A percentile compares a stretch with the other conserved stretches of the same genome.
Conservation (phyloP, 2,113 vertebrate species). For the Tyrannus savana region DNA sequence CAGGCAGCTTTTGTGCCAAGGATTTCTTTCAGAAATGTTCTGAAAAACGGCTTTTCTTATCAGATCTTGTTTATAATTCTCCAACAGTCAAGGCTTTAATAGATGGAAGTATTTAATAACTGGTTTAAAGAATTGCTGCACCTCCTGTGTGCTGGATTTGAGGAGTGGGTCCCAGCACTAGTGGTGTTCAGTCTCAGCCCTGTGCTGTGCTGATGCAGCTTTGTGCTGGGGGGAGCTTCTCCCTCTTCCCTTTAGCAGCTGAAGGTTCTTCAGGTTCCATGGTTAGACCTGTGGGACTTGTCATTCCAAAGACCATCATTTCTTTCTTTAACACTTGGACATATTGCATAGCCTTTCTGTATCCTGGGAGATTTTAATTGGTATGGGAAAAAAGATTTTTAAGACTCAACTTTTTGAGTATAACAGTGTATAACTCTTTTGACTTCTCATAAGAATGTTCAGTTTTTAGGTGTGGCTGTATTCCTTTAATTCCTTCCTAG, state of each 20-base stretch:
- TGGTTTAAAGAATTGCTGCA: neutral
- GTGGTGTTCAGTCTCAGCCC: neutral
- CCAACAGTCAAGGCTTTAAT: neutral
- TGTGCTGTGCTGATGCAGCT: neutral
- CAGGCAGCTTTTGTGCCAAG: neutral
- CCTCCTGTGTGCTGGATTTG: neutral
- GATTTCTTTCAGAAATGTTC: neutral
- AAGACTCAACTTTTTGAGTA: neutral
- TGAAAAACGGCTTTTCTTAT: neutral
- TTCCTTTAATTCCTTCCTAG: neutral
- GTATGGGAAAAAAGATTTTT: neutral
- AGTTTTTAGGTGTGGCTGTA: neutral
- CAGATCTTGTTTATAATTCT: neutral
- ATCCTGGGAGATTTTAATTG: neutral
- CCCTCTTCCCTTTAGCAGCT: neutral
- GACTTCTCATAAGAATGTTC: neutral
- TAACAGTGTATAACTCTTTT: neutral
- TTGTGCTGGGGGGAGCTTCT: neutral
- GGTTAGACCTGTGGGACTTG: neutral
- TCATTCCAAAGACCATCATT: accelerated
- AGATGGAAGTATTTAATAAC: neutral
- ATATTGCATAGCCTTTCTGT: neutral
- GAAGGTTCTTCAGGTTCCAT: neutral
- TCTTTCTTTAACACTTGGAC: neutral
- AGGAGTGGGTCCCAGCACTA: neutral